phyloP scores from a whole-genome alignment of 2,888 invertebrate species.

The Pseudococcus viburni region DNA sequence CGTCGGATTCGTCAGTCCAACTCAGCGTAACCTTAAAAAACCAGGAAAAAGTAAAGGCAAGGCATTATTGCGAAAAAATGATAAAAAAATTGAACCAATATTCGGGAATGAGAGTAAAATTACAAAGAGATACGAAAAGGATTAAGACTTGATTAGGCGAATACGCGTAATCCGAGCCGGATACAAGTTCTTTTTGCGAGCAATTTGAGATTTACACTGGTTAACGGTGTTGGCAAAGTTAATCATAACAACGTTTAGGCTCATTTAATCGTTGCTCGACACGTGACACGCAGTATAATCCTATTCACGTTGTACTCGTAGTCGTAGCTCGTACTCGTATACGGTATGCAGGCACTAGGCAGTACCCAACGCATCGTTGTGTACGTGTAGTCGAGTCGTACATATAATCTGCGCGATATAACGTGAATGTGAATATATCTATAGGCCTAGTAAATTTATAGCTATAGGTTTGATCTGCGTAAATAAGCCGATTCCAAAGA shows the following conservation, averaged over 20 bases:
- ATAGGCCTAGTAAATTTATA: background rate
- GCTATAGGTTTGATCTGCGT: slow-evolving; percentile 21
- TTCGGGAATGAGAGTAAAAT: background rate
- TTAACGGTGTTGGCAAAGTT: slow-evolving; percentile 33
- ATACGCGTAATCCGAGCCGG: background rate
- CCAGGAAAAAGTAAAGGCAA: too few species aligned
- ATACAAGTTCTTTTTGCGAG: background rate
- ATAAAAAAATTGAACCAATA: background rate
- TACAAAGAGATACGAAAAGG: background rate
- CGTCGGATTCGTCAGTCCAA: too few species aligned
- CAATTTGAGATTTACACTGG: slow-evolving; percentile 1
- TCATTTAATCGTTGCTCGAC: slow-evolving; percentile 39
- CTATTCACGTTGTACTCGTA: background rate
- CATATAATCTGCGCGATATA: background rate
- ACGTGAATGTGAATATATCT: background rate
- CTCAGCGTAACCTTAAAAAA: too few species aligned
- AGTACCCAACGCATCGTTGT: too few species aligned
- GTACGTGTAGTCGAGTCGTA: too few species aligned
- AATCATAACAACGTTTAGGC: slow-evolving; percentile 8
- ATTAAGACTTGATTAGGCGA: background rate
- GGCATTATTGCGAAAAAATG: too few species aligned
- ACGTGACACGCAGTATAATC: slow-evolving; percentile 24
- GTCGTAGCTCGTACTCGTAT: background rate
- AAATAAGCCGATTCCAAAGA: slow-evolving; percentile 4
- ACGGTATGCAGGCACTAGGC: background rate